These are phyloP conservation scores for Agonum fuliginosum DNA, from an alignment of 2,888 invertebrate species.

Conservation along the genomic window DNA sequence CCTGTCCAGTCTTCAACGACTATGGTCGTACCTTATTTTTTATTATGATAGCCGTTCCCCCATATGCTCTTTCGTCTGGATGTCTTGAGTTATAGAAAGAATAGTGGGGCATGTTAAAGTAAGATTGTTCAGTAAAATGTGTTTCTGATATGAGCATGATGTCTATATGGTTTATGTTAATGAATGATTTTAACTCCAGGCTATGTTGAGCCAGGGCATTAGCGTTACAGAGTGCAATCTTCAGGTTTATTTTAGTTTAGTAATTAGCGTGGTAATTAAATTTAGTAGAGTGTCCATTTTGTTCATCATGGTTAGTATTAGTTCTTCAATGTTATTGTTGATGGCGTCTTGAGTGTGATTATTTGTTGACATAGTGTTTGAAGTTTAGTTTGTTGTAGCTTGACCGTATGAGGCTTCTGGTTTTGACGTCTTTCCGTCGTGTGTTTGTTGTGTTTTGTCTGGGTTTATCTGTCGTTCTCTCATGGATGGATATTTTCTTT, in stretches of 20 bases:
- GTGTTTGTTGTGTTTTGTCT: neutral
- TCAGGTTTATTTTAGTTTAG: neutral
- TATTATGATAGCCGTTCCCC: neutral
- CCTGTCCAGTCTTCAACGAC: neutral
- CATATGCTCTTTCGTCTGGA: neutral
- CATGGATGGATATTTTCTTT: neutral
- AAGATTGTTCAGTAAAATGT: neutral
- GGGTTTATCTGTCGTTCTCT: neutral
- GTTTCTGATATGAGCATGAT: constrained; percentile 5
- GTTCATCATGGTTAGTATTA: neutral
- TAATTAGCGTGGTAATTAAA: neutral
- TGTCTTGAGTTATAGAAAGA: neutral
- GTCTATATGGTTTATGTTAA: neutral
- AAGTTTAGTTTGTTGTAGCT: neutral
- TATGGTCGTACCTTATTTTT: too few species aligned
- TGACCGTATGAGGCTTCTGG: neutral
- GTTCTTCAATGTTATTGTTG: neutral
- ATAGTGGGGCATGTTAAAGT: neutral
- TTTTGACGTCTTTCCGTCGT: neutral
- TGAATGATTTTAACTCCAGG: neutral
- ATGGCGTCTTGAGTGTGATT: neutral
- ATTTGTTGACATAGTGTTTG: neutral
- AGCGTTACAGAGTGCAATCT: too few species aligned
- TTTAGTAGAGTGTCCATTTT: neutral
- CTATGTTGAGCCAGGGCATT: neutral